A percentile compares a stretch with the other conserved stretches of the same genome.
Evolutionary conservation across 2,888 invertebrate genomes (phyloP).

Genomic region (Creontiades dilutus): DNA sequence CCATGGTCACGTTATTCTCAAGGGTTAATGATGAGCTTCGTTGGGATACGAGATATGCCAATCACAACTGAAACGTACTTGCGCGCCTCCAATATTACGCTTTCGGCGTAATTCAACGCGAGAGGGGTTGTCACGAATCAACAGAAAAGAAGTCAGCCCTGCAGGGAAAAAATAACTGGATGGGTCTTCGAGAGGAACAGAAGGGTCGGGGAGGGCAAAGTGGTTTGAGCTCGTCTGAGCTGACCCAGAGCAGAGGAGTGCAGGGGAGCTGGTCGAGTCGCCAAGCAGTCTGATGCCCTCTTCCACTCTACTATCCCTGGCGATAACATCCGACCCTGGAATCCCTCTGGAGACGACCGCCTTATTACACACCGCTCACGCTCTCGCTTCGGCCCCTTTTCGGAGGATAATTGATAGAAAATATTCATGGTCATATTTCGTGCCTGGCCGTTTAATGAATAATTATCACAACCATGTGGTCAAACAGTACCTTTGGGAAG

Average conservation of each 20-base stretch:
- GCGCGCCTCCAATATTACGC: background rate
- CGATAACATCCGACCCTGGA: conserved; percentile 56
- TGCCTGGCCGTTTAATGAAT: conserved; percentile 63
- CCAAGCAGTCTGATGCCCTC: conserved; percentile 54
- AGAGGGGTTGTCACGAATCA: background rate
- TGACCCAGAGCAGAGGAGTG: background rate
- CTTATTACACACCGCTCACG: conserved; percentile 63
- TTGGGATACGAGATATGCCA: too few species aligned
- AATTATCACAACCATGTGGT: conserved; percentile 65
- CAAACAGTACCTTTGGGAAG: conserved; percentile 53
- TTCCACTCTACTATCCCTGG: conserved; percentile 43
- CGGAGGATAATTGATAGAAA: conserved; percentile 64
- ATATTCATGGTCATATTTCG: conserved; percentile 67
- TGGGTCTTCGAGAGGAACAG: background rate
- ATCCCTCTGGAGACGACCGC: background rate
- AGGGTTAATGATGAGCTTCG: too few species aligned
- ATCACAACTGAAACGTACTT: too few species aligned
- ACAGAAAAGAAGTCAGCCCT: background rate
- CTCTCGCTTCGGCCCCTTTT: conserved; percentile 54
- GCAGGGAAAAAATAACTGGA: background rate
- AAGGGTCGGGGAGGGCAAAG: conserved; percentile 26
- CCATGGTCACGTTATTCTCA: too few species aligned
- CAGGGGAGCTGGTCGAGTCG: conserved; percentile 16
- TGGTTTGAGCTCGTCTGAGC: conserved; percentile 34
- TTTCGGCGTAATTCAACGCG: background rate